These are phyloP conservation scores for Scelioninae gen. 1 DNA, from an alignment of 2,888 invertebrate genomes.

Conservation along the genomic window DNA sequence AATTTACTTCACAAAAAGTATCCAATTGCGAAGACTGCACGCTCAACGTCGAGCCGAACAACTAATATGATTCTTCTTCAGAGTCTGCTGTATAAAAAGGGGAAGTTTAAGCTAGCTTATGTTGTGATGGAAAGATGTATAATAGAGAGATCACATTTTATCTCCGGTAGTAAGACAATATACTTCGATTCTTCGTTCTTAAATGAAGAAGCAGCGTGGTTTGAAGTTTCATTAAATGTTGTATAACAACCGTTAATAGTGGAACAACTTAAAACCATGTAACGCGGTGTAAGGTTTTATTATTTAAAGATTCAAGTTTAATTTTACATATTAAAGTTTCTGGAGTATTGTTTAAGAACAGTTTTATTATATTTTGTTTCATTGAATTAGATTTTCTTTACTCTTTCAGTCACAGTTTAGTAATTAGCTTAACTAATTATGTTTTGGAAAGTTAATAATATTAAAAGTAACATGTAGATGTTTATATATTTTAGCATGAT, in stretches of 20 bases:
- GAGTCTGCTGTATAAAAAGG: constrained; percentile 48
- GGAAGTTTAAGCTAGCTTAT: constrained; percentile 62
- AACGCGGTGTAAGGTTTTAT: neutral
- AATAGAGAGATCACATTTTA: constrained; percentile 47
- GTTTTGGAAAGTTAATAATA: too few relatives aligned
- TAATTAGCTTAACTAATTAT: too few relatives aligned
- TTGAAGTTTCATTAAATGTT: constrained; percentile 29
- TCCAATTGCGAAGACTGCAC: constrained; percentile 51
- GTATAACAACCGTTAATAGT: constrained; percentile 3
- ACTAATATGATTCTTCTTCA: constrained; percentile 63
- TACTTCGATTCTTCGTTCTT: constrained; percentile 32
- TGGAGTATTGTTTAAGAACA: too few relatives aligned
- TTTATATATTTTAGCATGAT: too few relatives aligned
- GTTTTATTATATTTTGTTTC: too few relatives aligned
- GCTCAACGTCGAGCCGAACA: constrained; percentile 57
- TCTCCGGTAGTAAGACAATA: constrained; percentile 47
- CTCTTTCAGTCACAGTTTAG: too few relatives aligned
- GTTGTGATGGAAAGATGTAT: constrained; percentile 56
- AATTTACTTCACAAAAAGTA: constrained; percentile 67
- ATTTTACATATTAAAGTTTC: too few relatives aligned
- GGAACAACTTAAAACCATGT: neutral
- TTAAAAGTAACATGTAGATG: too few relatives aligned
- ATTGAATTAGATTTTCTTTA: too few relatives aligned
- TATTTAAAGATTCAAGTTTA: neutral
- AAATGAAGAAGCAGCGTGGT: constrained; percentile 16